These are phyloP conservation scores for Eupleurogrammus muticus DNA, from an alignment of 2,797 vertebrate species.

Conservation along the genomic window DNA sequence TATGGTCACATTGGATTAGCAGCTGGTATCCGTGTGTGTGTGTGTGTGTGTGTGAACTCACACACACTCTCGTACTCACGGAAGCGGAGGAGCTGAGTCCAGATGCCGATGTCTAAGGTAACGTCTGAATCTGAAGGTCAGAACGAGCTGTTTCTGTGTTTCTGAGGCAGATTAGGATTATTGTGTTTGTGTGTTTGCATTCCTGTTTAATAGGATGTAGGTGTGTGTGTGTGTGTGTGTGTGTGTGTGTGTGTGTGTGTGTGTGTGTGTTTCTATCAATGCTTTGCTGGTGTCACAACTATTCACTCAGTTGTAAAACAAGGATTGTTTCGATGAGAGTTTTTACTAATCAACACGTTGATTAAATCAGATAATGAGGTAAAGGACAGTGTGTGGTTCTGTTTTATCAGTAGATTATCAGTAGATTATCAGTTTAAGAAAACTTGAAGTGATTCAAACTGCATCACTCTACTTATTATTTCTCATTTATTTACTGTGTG, in stretches of 20 bases:
- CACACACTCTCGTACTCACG: conserved; percentile 35
- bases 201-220: conserved; percentile 6
- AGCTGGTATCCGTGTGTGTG: conserved; percentile 25
- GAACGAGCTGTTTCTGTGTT: conserved; percentile 13
- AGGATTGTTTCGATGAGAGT: not conserved
- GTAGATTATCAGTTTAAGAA: no score
- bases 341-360: not conserved
- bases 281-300: conserved; percentile 4
- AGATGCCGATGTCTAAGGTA: conserved; percentile 83
- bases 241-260: not conserved
- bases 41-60: conserved; percentile 51
- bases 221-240: conserved; percentile 6
- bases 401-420: no score
- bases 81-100: conserved; percentile 43
- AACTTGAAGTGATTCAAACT: no score
- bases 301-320: conserved; percentile 16
- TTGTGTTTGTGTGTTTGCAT: conserved; percentile 13
- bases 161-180: not conserved
- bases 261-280: not conserved
- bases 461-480: no score
- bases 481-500: no score
- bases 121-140: conserved; percentile 49
- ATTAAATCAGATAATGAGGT: not conserved
- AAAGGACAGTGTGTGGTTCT: no score
- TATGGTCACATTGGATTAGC: conserved; percentile 65